phyloP scores from a whole-genome alignment of 1,140 invertebrate genomes.

The Lutraria rhynchaena region DNA sequence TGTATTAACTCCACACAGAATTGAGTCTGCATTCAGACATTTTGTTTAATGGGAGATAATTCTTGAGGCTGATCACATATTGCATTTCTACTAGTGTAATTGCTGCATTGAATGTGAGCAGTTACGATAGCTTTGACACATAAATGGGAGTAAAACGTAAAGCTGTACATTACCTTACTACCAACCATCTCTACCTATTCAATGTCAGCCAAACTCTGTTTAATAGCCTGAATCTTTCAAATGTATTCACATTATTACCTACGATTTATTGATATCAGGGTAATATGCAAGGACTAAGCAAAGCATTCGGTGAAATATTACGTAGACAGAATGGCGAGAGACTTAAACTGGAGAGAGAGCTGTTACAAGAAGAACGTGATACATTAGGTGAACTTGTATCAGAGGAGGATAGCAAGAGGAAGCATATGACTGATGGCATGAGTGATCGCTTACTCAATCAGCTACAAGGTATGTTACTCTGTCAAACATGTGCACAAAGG shows the following conservation, averaged over 20 bases:
- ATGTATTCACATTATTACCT: not conserved
- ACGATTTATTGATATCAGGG: not conserved
- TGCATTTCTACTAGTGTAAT: too few relatives aligned
- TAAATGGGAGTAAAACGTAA: too few relatives aligned
- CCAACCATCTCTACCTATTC: too few relatives aligned
- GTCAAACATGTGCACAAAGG: too few relatives aligned
- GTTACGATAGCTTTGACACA: too few relatives aligned
- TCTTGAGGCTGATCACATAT: too few relatives aligned
- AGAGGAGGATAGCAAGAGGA: constrained; percentile 69
- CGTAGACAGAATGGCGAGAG: constrained; percentile 76
- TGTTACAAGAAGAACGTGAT: constrained; percentile 74
- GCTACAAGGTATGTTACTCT: constrained; percentile 78
- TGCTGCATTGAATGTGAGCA: too few relatives aligned
- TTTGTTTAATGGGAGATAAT: too few relatives aligned
- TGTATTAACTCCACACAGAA: too few relatives aligned
- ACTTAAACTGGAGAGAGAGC: constrained; percentile 74
- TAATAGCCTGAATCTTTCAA: not conserved
- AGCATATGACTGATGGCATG: constrained; percentile 65
- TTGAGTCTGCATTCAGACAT: too few relatives aligned
- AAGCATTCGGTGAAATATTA: constrained; percentile 71
- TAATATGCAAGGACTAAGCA: constrained; percentile 12
- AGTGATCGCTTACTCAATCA: constrained; percentile 70
- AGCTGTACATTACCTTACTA: constrained; percentile 46
- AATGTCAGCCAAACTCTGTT: too few relatives aligned
- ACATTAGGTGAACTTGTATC: constrained; percentile 66